Conservation (phyloP, 2,797 vertebrate species). For the Neopelma chrysocephalum region DNA sequence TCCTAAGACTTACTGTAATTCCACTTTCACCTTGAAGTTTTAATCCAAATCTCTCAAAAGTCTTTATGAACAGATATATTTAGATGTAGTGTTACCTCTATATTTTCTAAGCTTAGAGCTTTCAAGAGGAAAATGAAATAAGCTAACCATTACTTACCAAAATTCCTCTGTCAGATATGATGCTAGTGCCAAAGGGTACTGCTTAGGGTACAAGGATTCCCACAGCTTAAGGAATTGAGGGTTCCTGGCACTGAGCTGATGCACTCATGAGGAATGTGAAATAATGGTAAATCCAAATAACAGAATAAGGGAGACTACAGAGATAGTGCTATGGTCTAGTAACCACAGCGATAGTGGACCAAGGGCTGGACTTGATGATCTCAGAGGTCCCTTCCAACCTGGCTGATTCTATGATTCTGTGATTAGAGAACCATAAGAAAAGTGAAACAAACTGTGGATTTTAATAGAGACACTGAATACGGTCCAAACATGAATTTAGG, state of each 20-base stretch:
- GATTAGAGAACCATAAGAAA: background rate
- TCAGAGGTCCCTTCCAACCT: no score
- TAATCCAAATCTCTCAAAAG: background rate
- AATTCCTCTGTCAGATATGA: background rate
- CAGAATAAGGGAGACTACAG: background rate
- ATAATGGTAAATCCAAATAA: background rate
- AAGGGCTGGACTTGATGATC: no score
- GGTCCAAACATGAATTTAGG: background rate
- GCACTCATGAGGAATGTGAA: background rate
- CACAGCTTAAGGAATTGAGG: background rate
- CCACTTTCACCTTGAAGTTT: background rate
- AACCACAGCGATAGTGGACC: no score
- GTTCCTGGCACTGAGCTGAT: background rate
- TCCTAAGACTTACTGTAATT: background rate
- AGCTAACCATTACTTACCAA: background rate
- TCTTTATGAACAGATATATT: background rate
- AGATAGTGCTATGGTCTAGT: no score
- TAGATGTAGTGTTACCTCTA: background rate
- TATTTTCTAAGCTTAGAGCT: background rate
- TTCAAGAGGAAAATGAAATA: background rate
- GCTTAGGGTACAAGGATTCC: background rate
- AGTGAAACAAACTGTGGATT: background rate
- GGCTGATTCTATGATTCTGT: no score
- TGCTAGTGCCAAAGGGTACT: rapidly evolving
- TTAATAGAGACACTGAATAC: background rate